Percentiles rank a stretch among this genome's conserved stretches.
phyloP scores from a whole-genome alignment of 2,113 vertebrate genomes.

The Xerus inauris region DNA sequence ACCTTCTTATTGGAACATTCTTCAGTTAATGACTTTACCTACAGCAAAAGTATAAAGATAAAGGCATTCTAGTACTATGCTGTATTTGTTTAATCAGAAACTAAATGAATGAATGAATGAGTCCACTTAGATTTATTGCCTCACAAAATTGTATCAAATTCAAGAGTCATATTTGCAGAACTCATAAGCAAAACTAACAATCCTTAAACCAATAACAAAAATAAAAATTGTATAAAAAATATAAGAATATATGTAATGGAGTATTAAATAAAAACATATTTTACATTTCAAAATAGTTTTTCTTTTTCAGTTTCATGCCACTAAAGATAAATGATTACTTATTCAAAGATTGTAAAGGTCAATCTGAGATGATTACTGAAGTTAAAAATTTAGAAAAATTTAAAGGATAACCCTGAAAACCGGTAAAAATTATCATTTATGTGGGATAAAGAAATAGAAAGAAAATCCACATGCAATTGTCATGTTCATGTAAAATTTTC shows the following conservation, averaged over 20 bases:
- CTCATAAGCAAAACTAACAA: not conserved
- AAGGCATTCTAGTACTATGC: not conserved
- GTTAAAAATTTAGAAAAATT: constrained; percentile 60
- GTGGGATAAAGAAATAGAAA: not conserved
- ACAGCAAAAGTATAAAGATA: constrained; percentile 67
- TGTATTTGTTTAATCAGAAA: constrained; percentile 56
- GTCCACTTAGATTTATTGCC: constrained; percentile 34
- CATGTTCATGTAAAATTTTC: not conserved
- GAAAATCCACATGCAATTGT: constrained; percentile 48
- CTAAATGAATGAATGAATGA: not conserved
- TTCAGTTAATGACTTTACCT: constrained; percentile 92
- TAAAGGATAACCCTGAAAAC: not conserved
- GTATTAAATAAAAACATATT: not conserved
- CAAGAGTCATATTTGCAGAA: constrained; percentile 3
- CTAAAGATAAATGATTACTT: constrained; percentile 22
- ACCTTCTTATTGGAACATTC: constrained; percentile 92
- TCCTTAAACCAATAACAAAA: constrained; percentile 4
- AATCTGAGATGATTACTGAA: constrained; percentile 29
- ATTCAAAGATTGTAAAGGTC: not conserved
- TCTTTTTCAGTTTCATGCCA: constrained; percentile 29
- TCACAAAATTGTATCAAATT: constrained; percentile 25
- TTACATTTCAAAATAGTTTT: not conserved
- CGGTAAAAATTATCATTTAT: not conserved
- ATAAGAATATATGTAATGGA: not conserved
- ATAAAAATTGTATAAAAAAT: not conserved